Evolutionary conservation across 2,797 vertebrate species (phyloP).

Genomic region (Carcharodon carcharias): DNA sequence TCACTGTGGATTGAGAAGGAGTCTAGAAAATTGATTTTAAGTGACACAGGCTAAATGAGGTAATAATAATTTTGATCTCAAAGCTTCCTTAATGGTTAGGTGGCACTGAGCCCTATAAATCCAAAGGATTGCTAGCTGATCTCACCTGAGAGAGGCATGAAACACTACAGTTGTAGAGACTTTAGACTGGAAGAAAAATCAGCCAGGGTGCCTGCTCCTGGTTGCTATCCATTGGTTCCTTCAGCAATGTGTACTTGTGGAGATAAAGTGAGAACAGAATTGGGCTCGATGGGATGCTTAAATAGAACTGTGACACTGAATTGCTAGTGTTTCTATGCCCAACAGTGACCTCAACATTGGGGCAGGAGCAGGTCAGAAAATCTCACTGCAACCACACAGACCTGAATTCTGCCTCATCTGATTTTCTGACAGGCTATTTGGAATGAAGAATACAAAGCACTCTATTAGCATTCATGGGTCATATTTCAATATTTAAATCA

Average conservation of each 20-base stretch:
- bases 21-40: slow-evolving; percentile 4
- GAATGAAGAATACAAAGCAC: background rate
- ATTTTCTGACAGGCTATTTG: background rate
- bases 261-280: background rate
- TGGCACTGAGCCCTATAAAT: background rate
- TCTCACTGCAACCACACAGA: background rate
- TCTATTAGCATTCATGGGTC: background rate
- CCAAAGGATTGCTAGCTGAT: background rate
- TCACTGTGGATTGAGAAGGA: slow-evolving; percentile 22
- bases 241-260: background rate
- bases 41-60: background rate
- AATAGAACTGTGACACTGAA: background rate
- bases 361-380: background rate
- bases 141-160: background rate
- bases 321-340: background rate
- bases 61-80: slow-evolving; percentile 17
- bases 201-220: background rate
- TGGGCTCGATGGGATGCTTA: background rate
- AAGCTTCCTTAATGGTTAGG: background rate
- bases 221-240: background rate
- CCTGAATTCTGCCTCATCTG: background rate
- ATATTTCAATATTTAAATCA: background rate
- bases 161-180: background rate
- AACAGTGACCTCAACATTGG: background rate
- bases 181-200: background rate